A percentile compares a stretch with the other conserved stretches of the same genome.
These are phyloP conservation scores for Rhizomys pruinosus DNA, from an alignment of 2,113 vertebrate species.

Conservation along the genomic window DNA sequence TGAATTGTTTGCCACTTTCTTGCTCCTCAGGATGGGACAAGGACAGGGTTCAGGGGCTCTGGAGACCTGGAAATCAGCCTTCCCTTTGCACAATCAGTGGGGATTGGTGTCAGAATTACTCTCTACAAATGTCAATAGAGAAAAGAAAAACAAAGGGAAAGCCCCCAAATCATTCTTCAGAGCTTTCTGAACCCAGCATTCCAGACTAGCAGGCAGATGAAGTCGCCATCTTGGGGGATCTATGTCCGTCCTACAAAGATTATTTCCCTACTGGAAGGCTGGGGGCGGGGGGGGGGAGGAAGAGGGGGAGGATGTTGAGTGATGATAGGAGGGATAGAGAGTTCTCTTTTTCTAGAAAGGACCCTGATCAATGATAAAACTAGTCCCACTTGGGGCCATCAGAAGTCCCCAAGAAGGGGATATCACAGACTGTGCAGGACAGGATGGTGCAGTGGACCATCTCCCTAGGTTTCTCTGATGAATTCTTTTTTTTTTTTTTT, in stretches of 20 bases:
- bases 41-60: neutral
- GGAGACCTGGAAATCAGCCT: neutral
- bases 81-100: neutral
- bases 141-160: neutral
- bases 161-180: neutral
- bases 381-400: neutral
- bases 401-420: neutral
- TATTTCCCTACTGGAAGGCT: neutral
- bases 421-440: neutral
- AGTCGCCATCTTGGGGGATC: too few species aligned
- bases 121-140: neutral
- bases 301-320: too few species aligned
- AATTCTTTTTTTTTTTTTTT: too few species aligned
- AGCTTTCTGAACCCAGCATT: neutral
- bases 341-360: neutral
- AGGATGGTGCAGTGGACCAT: neutral
- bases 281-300: rapidly evolving
- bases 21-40: neutral
- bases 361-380: neutral
- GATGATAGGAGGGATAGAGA: rapidly evolving
- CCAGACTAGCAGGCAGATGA: neutral
- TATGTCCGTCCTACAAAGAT: neutral
- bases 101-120: neutral
- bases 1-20: neutral
- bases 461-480: neutral